Evolutionary conservation across 1,140 invertebrate species (phyloP).

Genomic region (Marisa cornuarietis): DNA sequence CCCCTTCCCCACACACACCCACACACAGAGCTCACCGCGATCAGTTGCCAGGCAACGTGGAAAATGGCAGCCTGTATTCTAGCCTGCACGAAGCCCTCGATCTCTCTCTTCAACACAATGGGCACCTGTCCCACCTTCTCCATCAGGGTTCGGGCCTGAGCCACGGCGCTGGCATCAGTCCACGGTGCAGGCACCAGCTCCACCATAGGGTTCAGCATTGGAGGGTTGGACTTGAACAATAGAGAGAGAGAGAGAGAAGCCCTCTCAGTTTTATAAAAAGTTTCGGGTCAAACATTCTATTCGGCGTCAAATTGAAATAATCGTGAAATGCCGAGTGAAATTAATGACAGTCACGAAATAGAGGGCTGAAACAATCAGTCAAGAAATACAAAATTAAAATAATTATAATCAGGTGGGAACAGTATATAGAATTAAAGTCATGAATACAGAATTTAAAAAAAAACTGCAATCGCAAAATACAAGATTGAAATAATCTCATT

Average conservation of each 20-base stretch:
- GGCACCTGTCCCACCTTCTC: slow-evolving; percentile 83
- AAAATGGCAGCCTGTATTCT: slow-evolving; percentile 15
- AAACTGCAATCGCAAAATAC: no score
- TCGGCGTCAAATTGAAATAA: no score
- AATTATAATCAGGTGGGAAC: no score
- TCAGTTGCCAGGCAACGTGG: slow-evolving; percentile 13
- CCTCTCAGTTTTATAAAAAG: no score
- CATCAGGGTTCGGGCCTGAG: slow-evolving; percentile 80
- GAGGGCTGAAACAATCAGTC: no score
- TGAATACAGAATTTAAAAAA: no score
- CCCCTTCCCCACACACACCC: not conserved
- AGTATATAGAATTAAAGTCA: no score
- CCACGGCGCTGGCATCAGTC: slow-evolving; percentile 75
- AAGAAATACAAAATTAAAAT: no score
- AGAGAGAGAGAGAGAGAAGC: not conserved
- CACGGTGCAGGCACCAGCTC: slow-evolving; percentile 93
- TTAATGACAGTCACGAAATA: no score
- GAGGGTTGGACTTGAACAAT: slow-evolving; percentile 82
- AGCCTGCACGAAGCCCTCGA: slow-evolving; percentile 71
- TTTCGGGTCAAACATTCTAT: no score
- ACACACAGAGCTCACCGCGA: not conserved
- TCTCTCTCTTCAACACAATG: slow-evolving; percentile 77
- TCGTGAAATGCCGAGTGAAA: no score
- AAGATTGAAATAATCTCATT: no score
- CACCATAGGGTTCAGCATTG: slow-evolving; percentile 92